These are phyloP conservation scores for Chloroceryle amazona DNA, from an alignment of 2,797 vertebrate species.

Conservation along the genomic window DNA sequence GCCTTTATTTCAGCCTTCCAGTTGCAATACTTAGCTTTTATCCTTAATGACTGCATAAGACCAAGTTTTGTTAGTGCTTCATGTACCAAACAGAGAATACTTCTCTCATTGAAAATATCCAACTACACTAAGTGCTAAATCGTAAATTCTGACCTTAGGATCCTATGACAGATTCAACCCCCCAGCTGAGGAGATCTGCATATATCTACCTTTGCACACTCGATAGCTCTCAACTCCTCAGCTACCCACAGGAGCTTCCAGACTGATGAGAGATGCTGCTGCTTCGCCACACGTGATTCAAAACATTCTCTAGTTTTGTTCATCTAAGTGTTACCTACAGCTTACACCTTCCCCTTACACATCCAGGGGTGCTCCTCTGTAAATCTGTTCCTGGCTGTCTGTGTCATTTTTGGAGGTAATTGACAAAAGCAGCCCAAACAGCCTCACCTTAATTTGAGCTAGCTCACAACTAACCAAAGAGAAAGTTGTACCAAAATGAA, in stretches of 20 bases:
- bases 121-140: neutral
- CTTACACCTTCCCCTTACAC: neutral
- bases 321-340: neutral
- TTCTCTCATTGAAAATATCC: neutral
- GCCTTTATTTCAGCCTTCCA: neutral
- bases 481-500: neutral
- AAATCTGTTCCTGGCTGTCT: neutral
- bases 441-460: neutral
- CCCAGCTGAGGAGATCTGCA: fast-evolving
- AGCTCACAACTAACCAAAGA: neutral
- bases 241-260: neutral
- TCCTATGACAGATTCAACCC: neutral
- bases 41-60: neutral
- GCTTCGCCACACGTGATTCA: fast-evolving
- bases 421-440: neutral
- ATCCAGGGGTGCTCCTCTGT: neutral
- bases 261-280: neutral
- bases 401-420: neutral
- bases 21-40: neutral
- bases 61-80: neutral
- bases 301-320: neutral
- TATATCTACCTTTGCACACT: too few species aligned
- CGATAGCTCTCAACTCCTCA: neutral
- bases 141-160: neutral
- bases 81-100: neutral